Evolutionary conservation across 1,140 invertebrate species (phyloP).

Genomic region (Zeugodacus cucurbitae): DNA sequence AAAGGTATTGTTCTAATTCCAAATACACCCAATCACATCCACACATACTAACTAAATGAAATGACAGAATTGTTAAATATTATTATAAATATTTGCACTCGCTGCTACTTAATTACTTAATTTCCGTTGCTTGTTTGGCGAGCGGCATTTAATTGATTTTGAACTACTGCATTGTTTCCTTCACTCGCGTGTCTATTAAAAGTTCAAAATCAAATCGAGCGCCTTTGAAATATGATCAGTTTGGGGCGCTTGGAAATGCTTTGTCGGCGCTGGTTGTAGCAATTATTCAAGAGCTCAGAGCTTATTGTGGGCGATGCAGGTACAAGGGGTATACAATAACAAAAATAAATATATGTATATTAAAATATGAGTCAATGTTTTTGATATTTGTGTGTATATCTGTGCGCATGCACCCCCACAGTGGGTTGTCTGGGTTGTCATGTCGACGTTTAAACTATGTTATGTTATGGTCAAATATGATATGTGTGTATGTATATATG

Average conservation of each 20-base stretch:
- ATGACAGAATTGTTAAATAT: not conserved
- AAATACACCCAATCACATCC: not conserved
- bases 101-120: too few species aligned
- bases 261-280: not conserved
- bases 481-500: not conserved
- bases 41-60: not conserved
- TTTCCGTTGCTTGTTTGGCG: not conserved
- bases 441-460: not conserved
- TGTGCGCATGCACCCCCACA: not conserved
- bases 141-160: not conserved
- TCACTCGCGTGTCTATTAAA: not conserved
- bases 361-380: not conserved
- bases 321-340: not conserved
- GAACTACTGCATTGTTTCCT: not conserved
- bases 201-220: not conserved
- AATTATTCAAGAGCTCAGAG: not conserved
- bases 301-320: not conserved
- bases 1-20: too few species aligned
- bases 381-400: not conserved
- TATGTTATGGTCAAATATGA: not conserved
- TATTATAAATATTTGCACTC: too few species aligned
- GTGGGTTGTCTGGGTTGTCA: not conserved
- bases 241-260: not conserved
- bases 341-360: not conserved
- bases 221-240: constrained; percentile 13